These are phyloP conservation scores for Drosophila busckii DNA, from an alignment of 1,140 invertebrate genomes.

Conservation along the genomic window DNA sequence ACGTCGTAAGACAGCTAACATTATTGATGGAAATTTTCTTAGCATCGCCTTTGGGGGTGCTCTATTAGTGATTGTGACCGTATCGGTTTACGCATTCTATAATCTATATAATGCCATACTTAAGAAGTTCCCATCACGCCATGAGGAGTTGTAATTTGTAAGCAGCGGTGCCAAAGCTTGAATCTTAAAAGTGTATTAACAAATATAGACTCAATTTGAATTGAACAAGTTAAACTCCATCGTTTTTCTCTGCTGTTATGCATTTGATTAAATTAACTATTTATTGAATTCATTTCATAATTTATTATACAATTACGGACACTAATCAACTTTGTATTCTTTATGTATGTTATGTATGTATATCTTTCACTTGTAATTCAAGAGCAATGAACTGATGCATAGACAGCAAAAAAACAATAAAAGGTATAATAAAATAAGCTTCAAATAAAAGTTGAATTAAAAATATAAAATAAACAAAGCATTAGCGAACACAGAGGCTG, in stretches of 20 bases:
- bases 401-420: conserved; percentile 41
- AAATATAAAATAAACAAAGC: neutral
- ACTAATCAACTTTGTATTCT: conserved; percentile 40
- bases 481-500: conserved; percentile 19
- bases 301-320: no score
- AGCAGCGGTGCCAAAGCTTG: conserved; percentile 3
- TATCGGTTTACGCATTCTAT: conserved; percentile 90
- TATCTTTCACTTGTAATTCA: conserved; percentile 11
- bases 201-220: conserved; percentile 37
- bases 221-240: conserved; percentile 33
- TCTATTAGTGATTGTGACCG: conserved; percentile 86
- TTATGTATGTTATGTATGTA: conserved; percentile 18
- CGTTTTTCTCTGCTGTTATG: conserved; percentile 47
- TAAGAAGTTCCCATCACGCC: conserved; percentile 87
- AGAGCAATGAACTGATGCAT: conserved; percentile 49
- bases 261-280: conserved; percentile 66
- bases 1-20: conserved; percentile 81
- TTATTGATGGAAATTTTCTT: conserved; percentile 89
- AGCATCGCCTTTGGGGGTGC: conserved; percentile 88
- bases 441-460: conserved; percentile 22
- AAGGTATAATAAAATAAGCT: conserved; percentile 21
- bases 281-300: conserved; percentile 45
- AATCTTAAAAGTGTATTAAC: conserved; percentile 30
- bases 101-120: conserved; percentile 89
- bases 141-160: conserved; percentile 83